phyloP scores from a whole-genome alignment of 2,113 vertebrate species.

The Anoplopoma fimbria region DNA sequence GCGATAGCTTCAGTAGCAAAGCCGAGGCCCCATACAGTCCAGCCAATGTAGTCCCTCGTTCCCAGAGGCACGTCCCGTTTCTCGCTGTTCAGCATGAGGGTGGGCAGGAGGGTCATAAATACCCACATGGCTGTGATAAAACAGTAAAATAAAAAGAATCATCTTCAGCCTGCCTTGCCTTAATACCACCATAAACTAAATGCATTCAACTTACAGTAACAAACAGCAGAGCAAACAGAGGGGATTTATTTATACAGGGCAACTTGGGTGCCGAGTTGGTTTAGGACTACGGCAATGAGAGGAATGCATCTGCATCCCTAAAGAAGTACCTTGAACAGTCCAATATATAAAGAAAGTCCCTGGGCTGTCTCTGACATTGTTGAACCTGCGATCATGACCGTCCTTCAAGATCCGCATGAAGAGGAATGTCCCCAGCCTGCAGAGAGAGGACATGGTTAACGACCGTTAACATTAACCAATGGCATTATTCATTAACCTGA shows the following conservation, averaged over 20 bases:
- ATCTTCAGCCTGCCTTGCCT: constrained; percentile 3
- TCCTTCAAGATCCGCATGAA: constrained; percentile 86
- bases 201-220: background rate
- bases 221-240: no score
- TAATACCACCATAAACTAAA: constrained; percentile 22
- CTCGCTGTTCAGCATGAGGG: constrained; percentile 85
- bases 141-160: background rate
- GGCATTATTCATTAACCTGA: constrained; percentile 81
- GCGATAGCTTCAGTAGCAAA: constrained; percentile 83
- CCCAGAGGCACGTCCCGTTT: constrained; percentile 78
- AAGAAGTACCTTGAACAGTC: constrained; percentile 86
- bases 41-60: constrained; percentile 83
- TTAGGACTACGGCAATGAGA: constrained; percentile 40
- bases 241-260: constrained; percentile 51
- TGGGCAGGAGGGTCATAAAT: constrained; percentile 86
- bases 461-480: constrained; percentile 72
- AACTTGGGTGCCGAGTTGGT: constrained; percentile 1
- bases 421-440: constrained; percentile 85
- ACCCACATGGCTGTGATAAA: constrained; percentile 83
- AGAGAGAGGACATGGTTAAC: constrained; percentile 51
- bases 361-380: constrained; percentile 83
- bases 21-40: constrained; percentile 84
- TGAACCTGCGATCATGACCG: constrained; percentile 84
- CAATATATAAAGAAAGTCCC: constrained; percentile 86
- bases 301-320: constrained; percentile 1